Conservation (phyloP, 2,888 invertebrate species). For the Mythimna loreyi region DNA sequence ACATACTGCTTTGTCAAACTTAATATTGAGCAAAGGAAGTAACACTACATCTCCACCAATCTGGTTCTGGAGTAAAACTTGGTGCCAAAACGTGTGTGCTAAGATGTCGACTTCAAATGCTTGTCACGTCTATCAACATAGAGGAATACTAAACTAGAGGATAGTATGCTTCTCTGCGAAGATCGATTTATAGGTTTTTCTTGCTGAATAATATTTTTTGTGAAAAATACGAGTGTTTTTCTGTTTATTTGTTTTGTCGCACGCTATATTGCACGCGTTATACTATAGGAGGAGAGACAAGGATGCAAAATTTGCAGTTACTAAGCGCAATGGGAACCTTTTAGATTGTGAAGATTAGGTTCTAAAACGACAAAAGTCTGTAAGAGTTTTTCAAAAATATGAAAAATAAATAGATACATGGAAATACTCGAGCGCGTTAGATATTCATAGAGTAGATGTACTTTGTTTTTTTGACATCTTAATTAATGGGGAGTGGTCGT, state of each 20-base stretch:
- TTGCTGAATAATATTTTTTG: conserved; percentile 6
- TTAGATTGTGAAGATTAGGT: too few species aligned
- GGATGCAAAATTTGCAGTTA: too few species aligned
- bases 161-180: conserved; percentile 11
- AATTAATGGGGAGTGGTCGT: too few species aligned
- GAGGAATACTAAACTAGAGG: conserved; percentile 41
- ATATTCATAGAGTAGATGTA: too few species aligned
- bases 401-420: too few species aligned
- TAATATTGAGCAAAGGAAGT: conserved; percentile 18
- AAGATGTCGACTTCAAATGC: conserved; percentile 18
- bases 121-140: conserved; percentile 36
- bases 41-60: conserved; percentile 20
- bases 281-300: too few species aligned
- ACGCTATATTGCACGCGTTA: not conserved
- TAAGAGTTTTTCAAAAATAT: too few species aligned
- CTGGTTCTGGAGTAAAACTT: conserved; percentile 25
- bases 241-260: not conserved
- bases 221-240: not conserved
- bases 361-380: too few species aligned
- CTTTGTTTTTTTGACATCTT: too few species aligned
- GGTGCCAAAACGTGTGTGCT: conserved; percentile 25
- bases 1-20: not conserved
- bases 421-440: too few species aligned
- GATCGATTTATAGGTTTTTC: conserved; percentile 7
- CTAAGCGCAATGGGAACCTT: too few species aligned